These are phyloP conservation scores for Pelmatolapia mariae DNA, from an alignment of 2,113 vertebrate species.

Conservation along the genomic window DNA sequence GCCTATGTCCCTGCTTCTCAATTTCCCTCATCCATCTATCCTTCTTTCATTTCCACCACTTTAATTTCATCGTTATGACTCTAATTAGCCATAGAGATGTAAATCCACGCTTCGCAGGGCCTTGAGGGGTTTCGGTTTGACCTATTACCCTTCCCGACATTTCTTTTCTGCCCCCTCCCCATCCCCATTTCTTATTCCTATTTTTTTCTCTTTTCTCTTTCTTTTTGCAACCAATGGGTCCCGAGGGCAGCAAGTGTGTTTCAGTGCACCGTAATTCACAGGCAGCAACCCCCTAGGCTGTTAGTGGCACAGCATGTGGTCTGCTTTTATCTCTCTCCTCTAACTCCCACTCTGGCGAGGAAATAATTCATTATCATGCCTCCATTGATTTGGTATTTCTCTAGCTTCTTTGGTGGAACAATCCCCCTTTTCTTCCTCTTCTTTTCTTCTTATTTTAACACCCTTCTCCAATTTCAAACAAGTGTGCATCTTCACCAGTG, in stretches of 20 bases:
- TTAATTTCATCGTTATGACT: constrained; percentile 50
- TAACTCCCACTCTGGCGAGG: constrained; percentile 61
- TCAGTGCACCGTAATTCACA: constrained; percentile 38
- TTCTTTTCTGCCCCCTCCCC: neutral
- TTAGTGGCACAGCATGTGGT: constrained; percentile 60
- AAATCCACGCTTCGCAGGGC: constrained; percentile 49
- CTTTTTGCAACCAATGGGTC: constrained; percentile 32
- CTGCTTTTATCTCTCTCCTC: constrained; percentile 74
- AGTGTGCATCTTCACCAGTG: neutral
- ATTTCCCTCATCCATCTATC: constrained; percentile 5
- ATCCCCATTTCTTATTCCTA: neutral
- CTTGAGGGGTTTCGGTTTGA: constrained; percentile 22
- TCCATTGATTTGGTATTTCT: constrained; percentile 68
- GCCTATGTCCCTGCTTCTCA: neutral
- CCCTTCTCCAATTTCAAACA: constrained; percentile 26
- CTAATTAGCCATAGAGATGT: constrained; percentile 57
- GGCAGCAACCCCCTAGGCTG: constrained; percentile 48
- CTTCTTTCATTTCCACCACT: constrained; percentile 37
- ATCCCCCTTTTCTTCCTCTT: neutral
- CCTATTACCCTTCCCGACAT: constrained; percentile 34
- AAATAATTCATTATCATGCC: constrained; percentile 77
- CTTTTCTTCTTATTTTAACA: constrained; percentile 3
- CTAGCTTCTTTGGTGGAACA: constrained; percentile 8
- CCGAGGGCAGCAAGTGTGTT: constrained; percentile 36
- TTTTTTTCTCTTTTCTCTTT: neutral